phyloP scores from a whole-genome alignment of 2,888 invertebrate species.

The Punctoribates punctum region DNA sequence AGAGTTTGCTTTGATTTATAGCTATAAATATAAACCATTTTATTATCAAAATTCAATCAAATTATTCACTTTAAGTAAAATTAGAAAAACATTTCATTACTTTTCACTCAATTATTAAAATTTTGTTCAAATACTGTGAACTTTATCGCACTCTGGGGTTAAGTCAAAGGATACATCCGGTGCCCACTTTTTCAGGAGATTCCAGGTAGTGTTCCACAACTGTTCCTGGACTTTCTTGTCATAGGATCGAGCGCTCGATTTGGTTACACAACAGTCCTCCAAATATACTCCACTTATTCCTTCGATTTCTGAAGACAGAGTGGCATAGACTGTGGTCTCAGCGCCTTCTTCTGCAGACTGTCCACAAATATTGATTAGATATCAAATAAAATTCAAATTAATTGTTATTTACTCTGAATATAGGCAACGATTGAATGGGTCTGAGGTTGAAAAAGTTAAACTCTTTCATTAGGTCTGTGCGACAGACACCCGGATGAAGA shows the following conservation, averaged over 20 bases:
- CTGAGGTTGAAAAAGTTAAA: conserved; percentile 38
- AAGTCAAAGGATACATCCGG: background rate
- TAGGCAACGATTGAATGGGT: conserved; percentile 33
- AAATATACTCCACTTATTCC: conserved; percentile 75
- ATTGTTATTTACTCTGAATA: conserved; percentile 33
- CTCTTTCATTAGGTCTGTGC: conserved; percentile 61
- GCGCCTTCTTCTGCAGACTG: conserved; percentile 69
- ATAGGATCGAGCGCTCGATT: conserved; percentile 56
- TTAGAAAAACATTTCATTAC: too few relatives aligned
- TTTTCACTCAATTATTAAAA: too few relatives aligned
- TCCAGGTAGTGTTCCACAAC: conserved; percentile 63
- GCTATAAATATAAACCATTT: too few relatives aligned
- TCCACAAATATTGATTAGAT: background rate
- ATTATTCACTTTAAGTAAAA: too few relatives aligned
- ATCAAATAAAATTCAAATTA: background rate
- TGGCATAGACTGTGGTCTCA: conserved; percentile 69
- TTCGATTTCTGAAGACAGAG: conserved; percentile 69
- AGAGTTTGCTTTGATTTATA: too few relatives aligned
- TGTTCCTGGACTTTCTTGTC: conserved; percentile 62
- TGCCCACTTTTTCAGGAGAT: conserved; percentile 23
- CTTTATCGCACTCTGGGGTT: background rate
- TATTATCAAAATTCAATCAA: too few relatives aligned
- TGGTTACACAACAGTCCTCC: conserved; percentile 64
- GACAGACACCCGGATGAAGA: conserved; percentile 82
- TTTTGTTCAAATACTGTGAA: background rate